Evolutionary conservation across 2,113 vertebrate species (phyloP).

Genomic region (Psittacula cyanocephala): DNA sequence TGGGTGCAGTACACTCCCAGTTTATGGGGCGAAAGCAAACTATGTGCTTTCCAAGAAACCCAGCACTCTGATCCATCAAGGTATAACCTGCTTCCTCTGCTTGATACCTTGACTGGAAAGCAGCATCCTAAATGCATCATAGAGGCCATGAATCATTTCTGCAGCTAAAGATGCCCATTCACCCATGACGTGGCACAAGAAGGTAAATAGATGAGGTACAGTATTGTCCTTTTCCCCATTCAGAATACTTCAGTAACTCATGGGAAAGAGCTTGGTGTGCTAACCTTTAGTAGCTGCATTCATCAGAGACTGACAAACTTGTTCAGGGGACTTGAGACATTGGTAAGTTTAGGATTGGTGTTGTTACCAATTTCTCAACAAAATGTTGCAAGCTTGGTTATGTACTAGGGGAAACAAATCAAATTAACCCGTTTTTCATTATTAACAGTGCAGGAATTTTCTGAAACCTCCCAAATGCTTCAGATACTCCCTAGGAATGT

Average conservation of each 20-base stretch:
- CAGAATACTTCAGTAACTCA: background rate
- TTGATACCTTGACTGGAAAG: background rate
- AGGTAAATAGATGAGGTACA: background rate
- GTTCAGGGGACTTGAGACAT: fast-evolving
- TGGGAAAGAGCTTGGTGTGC: background rate
- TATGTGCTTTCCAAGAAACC: background rate
- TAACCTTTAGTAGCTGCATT: background rate
- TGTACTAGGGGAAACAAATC: background rate
- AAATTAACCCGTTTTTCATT: background rate
- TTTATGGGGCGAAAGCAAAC: fast-evolving
- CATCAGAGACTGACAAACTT: background rate
- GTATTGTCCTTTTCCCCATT: background rate
- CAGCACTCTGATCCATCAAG: background rate
- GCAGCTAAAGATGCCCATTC: background rate
- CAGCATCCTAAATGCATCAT: background rate
- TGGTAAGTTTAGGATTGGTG: background rate
- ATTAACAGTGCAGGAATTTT: background rate
- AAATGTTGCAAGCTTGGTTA: background rate
- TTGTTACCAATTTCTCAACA: background rate
- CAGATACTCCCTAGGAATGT: background rate
- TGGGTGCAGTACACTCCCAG: background rate
- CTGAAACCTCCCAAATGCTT: background rate
- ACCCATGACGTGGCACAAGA: background rate
- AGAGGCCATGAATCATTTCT: background rate
- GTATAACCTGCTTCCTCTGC: background rate